Percentiles rank a stretch among this genome's conserved stretches.
Evolutionary conservation across 2,797 vertebrate genomes (phyloP).

Genomic region (Aselliscus stoliczkanus): DNA sequence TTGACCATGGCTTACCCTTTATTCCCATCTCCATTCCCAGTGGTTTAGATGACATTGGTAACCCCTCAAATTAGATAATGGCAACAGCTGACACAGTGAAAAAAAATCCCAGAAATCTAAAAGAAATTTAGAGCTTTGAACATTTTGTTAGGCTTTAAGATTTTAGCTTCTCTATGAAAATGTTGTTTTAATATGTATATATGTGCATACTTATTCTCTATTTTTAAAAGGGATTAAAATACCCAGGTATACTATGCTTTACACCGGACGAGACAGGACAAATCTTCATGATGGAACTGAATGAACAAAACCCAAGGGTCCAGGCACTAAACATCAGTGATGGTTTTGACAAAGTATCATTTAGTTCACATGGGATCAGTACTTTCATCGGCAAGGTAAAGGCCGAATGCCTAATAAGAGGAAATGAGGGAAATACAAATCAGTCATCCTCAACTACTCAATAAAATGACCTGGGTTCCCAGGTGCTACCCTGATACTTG

Average conservation of each 20-base stretch:
- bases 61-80: background rate
- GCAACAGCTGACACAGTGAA: background rate
- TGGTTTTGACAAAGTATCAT: constrained; percentile 85
- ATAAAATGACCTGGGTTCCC: background rate
- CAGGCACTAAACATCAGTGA: constrained; percentile 84
- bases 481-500: background rate
- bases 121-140: constrained; percentile 4
- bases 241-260: constrained; percentile 79
- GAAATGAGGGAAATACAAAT: background rate
- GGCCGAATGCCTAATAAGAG: background rate
- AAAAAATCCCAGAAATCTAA: background rate
- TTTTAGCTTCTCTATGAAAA: constrained; percentile 22
- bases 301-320: constrained; percentile 79
- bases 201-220: background rate
- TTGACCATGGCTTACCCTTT: too few species aligned
- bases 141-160: constrained; percentile 36
- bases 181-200: background rate
- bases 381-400: constrained; percentile 85
- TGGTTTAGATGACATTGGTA: background rate
- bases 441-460: background rate
- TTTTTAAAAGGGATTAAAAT: constrained; percentile 87
- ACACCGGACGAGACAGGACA: constrained; percentile 83
- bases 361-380: constrained; percentile 93
- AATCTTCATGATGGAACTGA: constrained; percentile 88
- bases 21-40: background rate